Evolutionary conservation across 2,797 vertebrate genomes (phyloP).

Genomic region (Takifugu ocellatus): DNA sequence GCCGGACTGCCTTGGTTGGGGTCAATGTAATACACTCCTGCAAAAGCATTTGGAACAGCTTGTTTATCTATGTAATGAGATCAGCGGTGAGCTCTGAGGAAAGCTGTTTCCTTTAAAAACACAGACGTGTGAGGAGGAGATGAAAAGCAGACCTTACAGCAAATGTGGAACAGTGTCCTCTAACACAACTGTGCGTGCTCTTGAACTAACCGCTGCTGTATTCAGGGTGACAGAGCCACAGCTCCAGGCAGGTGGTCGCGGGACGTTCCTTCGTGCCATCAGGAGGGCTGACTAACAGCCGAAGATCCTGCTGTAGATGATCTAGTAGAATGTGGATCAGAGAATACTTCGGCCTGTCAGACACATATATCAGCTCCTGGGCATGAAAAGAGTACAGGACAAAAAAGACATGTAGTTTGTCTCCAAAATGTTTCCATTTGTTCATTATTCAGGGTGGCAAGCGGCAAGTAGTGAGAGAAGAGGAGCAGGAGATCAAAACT

Average conservation of each 20-base stretch:
- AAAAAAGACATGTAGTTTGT: background rate
- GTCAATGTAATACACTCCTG: slow-evolving; percentile 89
- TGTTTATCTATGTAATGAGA: slow-evolving; percentile 10
- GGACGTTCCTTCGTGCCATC: slow-evolving; percentile 83
- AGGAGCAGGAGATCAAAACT: too few species aligned
- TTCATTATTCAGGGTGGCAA: too few species aligned
- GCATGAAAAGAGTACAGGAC: background rate
- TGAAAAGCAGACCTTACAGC: background rate
- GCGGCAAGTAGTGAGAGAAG: too few species aligned
- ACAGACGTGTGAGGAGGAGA: too few species aligned
- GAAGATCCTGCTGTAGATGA: slow-evolving; percentile 76
- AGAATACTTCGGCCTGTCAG: slow-evolving; percentile 74
- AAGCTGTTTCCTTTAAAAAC: background rate
- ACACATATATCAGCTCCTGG: slow-evolving; percentile 74
- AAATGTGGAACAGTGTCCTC: too few species aligned
- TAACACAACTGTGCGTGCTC: background rate
- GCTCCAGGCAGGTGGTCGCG: slow-evolving; percentile 85
- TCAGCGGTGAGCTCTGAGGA: background rate
- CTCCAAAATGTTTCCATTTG: background rate
- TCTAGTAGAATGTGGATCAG: slow-evolving; percentile 77
- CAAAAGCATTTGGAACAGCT: slow-evolving; percentile 28
- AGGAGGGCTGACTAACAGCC: slow-evolving; percentile 76
- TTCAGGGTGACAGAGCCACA: slow-evolving; percentile 81
- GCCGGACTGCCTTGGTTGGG: slow-evolving; percentile 87
- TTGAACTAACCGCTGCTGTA: slow-evolving; percentile 78